These are phyloP conservation scores for Alcedo quadribrachys DNA, from an alignment of 2,797 vertebrate species.

Conservation along the genomic window DNA sequence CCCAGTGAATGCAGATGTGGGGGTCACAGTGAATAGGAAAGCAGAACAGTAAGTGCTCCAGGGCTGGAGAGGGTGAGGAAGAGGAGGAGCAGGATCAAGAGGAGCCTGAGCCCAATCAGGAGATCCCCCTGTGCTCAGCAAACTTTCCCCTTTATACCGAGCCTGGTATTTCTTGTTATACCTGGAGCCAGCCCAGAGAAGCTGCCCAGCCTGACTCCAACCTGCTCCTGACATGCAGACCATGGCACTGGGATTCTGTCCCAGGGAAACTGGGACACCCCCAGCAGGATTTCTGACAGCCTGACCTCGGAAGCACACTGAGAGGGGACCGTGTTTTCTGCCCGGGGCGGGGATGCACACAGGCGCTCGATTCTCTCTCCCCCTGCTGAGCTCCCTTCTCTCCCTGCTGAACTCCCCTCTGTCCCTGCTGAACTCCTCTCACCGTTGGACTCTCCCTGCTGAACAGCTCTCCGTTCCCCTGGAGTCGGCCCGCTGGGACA, in stretches of 20 bases:
- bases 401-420: too few species aligned
- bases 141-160: background rate
- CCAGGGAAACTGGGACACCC: background rate
- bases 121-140: background rate
- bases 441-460: background rate
- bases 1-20: background rate
- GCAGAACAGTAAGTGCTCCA: background rate
- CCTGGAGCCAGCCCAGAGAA: background rate
- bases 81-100: background rate
- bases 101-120: background rate
- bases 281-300: background rate
- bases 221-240: background rate
- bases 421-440: too few species aligned
- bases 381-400: background rate
- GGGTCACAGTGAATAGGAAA: background rate
- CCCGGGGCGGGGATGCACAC: rapidly evolving
- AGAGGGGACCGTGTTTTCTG: rapidly evolving
- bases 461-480: slow-evolving; percentile 88
- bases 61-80: background rate
- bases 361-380: rapidly evolving
- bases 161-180: background rate
- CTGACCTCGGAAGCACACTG: background rate
- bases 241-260: background rate
- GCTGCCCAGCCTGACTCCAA: background rate
- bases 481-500: slow-evolving; percentile 85